Base-by-base conservation (phyloP, 2,797 vertebrate genomes). In the Gymnocypris eckloni region DNA sequence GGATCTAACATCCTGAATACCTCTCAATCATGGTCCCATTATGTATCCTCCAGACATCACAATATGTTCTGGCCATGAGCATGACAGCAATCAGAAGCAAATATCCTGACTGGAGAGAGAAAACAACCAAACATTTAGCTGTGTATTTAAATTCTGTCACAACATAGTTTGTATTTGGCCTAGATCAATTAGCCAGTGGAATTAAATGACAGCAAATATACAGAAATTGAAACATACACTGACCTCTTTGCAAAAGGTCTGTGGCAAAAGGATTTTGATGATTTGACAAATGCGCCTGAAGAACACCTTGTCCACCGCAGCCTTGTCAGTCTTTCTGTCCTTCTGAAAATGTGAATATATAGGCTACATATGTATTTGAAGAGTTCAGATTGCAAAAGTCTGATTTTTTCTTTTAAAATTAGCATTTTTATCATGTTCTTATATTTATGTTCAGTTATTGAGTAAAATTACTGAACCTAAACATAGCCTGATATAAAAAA, bases 31-130 rank as follows among this genome's bases (percentile, higher is more conserved):
- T 94, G 70, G 97, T 97, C 82, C 96, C 96, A 87, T 97, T 97
- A 67, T 97, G 96, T 93, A 97, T 97, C 95, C 97, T 96, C 96
- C 96, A 97, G 88, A 97, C 95, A 87, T 97, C 96, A 90, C 97
- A 97, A 37, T 96, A 97, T 0, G 97, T 97, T 88, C 96, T 94
- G 83, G 95, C 92, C 39, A 97, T 92, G 84, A 97, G 94, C 95
- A 95, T 96, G 45, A 93, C 92, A 87, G 96, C 96, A 88, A 97
- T 96, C 81, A 97, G 95, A 86, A 96, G 33, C 92, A 97, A 94
- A 92, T 97, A 97, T 83, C 96, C 96, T 89, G 94, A 94, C 96
- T 97, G 90, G 88, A 8, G 91, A 69, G 92, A 92, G 90, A 0
- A 25, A 93, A 59, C 71, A 85, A 82, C 1, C 48, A 50, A 6